These are phyloP conservation scores for Druon quercuslanigerum DNA, from an alignment of 1,140 invertebrate genomes.

Conservation along the genomic window DNA sequence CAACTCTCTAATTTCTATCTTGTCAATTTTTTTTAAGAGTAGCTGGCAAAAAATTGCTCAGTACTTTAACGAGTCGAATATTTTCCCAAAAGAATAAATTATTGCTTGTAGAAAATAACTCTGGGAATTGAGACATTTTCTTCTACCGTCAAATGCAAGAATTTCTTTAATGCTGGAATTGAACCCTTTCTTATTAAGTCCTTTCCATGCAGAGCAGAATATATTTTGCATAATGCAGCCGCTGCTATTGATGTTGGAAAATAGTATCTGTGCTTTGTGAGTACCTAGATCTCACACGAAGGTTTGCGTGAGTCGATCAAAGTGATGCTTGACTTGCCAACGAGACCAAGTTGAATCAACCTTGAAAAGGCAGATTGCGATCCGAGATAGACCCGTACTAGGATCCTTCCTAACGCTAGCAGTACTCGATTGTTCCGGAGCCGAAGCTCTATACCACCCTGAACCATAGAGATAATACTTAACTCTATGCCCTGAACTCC, in stretches of 20 bases:
- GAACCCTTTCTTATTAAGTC: not conserved
- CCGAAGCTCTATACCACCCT: not conserved
- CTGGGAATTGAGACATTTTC: no score
- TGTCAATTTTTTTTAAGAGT: no score
- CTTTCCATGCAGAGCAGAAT: not conserved
- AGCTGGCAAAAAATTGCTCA: no score
- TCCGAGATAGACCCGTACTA: conserved; percentile 17
- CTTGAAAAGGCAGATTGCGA: conserved; percentile 22
- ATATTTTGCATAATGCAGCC: conserved; percentile 22
- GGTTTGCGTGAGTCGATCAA: conserved; percentile 30
- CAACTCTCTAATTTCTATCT: no score
- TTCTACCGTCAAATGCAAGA: no score
- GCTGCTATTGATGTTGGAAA: conserved; percentile 20
- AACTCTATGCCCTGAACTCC: no score
- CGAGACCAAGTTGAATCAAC: conserved; percentile 21
- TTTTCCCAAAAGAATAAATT: no score
- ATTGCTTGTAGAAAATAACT: no score
- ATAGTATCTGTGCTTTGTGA: conserved; percentile 10
- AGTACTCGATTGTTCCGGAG: not conserved
- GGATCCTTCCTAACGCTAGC: not conserved
- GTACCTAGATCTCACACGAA: conserved; percentile 30
- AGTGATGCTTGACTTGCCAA: conserved; percentile 29
- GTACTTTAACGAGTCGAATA: no score
- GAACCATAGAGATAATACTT: no score
- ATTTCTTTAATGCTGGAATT: no score